These are phyloP conservation scores for Eubasilissa regina DNA, from an alignment of 1,140 invertebrate genomes.

Conservation along the genomic window DNA sequence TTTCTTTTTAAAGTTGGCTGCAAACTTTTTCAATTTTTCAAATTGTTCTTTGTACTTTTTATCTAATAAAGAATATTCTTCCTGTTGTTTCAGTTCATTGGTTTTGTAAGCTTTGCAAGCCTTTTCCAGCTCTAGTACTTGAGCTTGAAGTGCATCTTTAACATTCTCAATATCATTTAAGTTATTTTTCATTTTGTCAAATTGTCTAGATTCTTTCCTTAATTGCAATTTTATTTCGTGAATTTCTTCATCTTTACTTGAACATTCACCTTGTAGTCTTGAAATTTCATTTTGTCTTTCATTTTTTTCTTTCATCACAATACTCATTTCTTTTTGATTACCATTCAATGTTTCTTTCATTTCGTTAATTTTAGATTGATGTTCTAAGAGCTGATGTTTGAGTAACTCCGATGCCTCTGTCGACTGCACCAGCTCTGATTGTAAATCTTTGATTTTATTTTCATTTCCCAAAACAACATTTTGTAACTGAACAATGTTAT, in stretches of 20 bases:
- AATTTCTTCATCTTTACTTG: slow-evolving; percentile 74
- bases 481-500: slow-evolving; percentile 65
- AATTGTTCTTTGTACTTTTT: slow-evolving; percentile 70
- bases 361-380: slow-evolving; percentile 47
- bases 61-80: slow-evolving; percentile 42
- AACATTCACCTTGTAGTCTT: slow-evolving; percentile 66
- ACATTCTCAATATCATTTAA: slow-evolving; percentile 66
- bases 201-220: slow-evolving; percentile 70
- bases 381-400: slow-evolving; percentile 18
- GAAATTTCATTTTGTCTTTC: slow-evolving; percentile 66
- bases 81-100: slow-evolving; percentile 66
- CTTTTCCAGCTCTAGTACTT: slow-evolving; percentile 63
- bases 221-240: slow-evolving; percentile 70
- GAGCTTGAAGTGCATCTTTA: slow-evolving; percentile 59
- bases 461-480: slow-evolving; percentile 66
- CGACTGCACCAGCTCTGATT: slow-evolving; percentile 66
- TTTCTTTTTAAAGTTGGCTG: slow-evolving; percentile 83
- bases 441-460: slow-evolving; percentile 65
- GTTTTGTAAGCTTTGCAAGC: slow-evolving; percentile 63
- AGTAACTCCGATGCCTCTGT: slow-evolving; percentile 34
- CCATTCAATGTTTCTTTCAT: slow-evolving; percentile 52
- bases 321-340: slow-evolving; percentile 60
- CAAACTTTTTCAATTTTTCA: slow-evolving; percentile 85
- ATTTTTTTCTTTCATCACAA: slow-evolving; percentile 56
- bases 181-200: slow-evolving; percentile 66